Conservation (phyloP, 2,797 vertebrate species). For the Ceyx erithaca region DNA sequence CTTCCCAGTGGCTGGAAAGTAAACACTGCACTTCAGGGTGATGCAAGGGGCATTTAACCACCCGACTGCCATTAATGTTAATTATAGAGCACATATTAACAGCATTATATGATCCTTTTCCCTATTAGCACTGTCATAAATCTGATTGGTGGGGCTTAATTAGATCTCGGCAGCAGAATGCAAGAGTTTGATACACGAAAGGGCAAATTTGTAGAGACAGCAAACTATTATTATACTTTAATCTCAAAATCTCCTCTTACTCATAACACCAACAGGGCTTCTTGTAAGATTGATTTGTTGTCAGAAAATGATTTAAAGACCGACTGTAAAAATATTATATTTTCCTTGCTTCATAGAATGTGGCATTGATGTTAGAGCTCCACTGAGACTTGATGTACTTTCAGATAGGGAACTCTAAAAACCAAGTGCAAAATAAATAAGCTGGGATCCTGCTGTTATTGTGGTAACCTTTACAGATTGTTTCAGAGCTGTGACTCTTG, state of each 20-base stretch:
- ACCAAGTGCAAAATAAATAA: constrained; percentile 48
- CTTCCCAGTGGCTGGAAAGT: not conserved
- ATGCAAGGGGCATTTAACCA: constrained; percentile 2
- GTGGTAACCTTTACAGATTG: constrained; percentile 30
- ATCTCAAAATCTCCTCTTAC: constrained; percentile 21
- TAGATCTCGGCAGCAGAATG: constrained; percentile 7
- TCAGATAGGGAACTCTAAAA: constrained; percentile 24
- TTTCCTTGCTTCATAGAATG: constrained; percentile 29
- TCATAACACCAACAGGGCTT: constrained; percentile 15
- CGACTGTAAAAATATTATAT: constrained; percentile 29
- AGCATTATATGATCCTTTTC: constrained; percentile 4
- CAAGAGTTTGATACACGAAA: not conserved
- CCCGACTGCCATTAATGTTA: constrained; percentile 32
- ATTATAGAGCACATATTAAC: constrained; percentile 47
- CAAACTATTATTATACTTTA: constrained; percentile 17
- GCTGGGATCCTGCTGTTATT: constrained; percentile 27
- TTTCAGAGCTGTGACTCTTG: not conserved
- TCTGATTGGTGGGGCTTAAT: constrained; percentile 44
- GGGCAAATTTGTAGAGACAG: not conserved
- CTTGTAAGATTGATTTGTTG: constrained; percentile 53
- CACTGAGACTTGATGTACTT: constrained; percentile 38
- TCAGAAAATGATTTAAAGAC: constrained; percentile 52
- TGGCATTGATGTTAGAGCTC: constrained; percentile 39
- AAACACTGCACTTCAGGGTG: constrained; percentile 23
- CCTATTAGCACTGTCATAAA: constrained; percentile 45